Base-by-base conservation (phyloP, 2,888 invertebrate species). In the Eristalinus sepulchralis region DNA sequence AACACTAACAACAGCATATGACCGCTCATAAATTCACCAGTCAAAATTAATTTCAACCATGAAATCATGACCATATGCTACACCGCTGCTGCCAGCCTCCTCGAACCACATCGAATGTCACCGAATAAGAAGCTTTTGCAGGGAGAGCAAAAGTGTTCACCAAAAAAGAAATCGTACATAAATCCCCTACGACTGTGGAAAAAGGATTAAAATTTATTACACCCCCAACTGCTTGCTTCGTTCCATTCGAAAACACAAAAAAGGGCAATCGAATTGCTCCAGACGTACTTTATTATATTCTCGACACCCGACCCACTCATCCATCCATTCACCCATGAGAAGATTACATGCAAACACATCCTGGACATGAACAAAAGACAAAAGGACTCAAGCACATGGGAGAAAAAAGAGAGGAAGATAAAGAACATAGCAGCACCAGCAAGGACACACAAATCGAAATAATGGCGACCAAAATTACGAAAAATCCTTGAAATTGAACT, bases 211-310 rank as follows among this genome's bases (percentile, higher is more conserved):
- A 73, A 86, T 86, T 82, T 86, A 86, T 86, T 78, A 55, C 75
- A 22, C 70, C 63, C n/a, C 82, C 73, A 78, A 22, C 78, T 70
- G 72, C 64, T 27, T 11, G 27, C 39, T 13, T 22, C 55, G 57
- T 24, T 57, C 24, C 11, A 13, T 39, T 70, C 55, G 47, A 47
- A 27, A 27, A 86, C 86, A 86, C 67, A 84, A 84, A 88, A n/a
- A 84, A 81, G 88, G 88, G 77, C 84, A 88, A 84, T 84, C 84
- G 84, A 84, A 84, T 88, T 88, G 88, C 88, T 81, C 84, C 81
- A 88, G 88, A 88, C 88, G 71, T 88, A 88, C 88, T 88, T 88
- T 84, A 84, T 88, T 88, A 88, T 77, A 63, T 84, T 81, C 77
- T 71, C 39, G 62, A 57, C 47, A 55, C 68, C 55, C 53, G 53